These are phyloP conservation scores for Rhea americana DNA, from an alignment of 2,113 vertebrate species.

Conservation along the genomic window DNA sequence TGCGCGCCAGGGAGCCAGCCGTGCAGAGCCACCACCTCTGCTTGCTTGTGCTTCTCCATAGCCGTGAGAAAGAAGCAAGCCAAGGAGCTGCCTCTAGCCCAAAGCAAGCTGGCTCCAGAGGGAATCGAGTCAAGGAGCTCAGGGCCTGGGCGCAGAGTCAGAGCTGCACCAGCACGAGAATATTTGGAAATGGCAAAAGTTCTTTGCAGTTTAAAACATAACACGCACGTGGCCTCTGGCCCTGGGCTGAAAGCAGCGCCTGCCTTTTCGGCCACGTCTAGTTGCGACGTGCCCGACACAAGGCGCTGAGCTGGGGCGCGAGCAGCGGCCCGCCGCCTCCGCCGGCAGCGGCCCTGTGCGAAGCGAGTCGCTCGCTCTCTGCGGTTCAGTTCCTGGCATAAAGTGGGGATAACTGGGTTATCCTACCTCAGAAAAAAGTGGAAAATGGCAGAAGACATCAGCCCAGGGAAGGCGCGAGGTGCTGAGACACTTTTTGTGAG, in stretches of 20 bases:
- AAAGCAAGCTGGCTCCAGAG: neutral
- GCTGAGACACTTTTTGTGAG: too few relatives aligned
- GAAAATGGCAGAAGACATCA: too few relatives aligned
- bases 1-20: too few relatives aligned
- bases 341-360: neutral
- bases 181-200: neutral
- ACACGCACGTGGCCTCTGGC: too few relatives aligned
- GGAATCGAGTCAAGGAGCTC: neutral
- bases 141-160: neutral
- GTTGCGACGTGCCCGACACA: neutral
- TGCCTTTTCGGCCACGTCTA: neutral
- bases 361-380: neutral
- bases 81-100: neutral
- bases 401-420: neutral
- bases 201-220: neutral
- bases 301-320: too few relatives aligned
- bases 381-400: neutral
- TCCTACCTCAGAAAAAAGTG: neutral
- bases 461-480: neutral
- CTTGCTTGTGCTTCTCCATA: neutral
- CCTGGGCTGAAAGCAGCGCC: neutral
- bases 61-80: neutral
- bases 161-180: neutral
- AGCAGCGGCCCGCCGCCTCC: too few relatives aligned
- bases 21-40: neutral